Conservation (phyloP, 2,888 invertebrate species). For the Camponotus fellah region DNA sequence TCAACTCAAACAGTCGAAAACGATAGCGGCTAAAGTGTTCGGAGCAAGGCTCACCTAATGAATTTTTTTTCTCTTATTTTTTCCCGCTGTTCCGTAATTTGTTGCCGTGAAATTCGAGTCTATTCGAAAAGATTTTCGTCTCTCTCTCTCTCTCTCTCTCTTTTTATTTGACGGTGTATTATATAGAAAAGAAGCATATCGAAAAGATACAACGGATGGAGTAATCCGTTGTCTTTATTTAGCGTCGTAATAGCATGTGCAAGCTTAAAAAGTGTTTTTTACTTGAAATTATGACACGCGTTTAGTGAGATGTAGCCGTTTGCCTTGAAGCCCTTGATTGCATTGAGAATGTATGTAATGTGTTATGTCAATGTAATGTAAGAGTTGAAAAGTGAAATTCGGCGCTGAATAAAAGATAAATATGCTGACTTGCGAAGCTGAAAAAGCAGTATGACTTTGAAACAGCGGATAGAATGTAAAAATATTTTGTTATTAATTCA, state of each 20-base stretch:
- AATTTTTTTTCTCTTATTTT: background rate
- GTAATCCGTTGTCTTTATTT: constrained; percentile 2
- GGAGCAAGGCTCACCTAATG: background rate
- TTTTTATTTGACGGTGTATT: constrained; percentile 15
- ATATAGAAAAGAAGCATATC: background rate
- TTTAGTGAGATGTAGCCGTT: background rate
- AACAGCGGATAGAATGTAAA: background rate
- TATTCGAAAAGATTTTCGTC: constrained; percentile 16
- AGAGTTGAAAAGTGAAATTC: constrained; percentile 35
- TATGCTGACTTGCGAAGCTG: background rate
- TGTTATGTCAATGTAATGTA: constrained; percentile 12
- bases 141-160: background rate
- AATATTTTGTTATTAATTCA: background rate
- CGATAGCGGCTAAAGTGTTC: background rate
- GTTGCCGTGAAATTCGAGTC: background rate
- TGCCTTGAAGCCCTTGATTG: constrained; percentile 26
- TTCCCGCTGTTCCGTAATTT: constrained; percentile 1
- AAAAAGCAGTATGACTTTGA: background rate
- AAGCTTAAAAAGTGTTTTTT: constrained; percentile 8
- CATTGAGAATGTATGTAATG: background rate
- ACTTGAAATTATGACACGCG: background rate
- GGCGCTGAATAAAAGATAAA: background rate
- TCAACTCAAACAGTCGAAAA: constrained; percentile 26
- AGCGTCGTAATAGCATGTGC: constrained; percentile 20
- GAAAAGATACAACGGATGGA: background rate